A percentile compares a stretch with the other conserved stretches of the same genome.
Conservation (phyloP, 2,797 vertebrate genomes). For the Alcedo quadribrachys region DNA sequence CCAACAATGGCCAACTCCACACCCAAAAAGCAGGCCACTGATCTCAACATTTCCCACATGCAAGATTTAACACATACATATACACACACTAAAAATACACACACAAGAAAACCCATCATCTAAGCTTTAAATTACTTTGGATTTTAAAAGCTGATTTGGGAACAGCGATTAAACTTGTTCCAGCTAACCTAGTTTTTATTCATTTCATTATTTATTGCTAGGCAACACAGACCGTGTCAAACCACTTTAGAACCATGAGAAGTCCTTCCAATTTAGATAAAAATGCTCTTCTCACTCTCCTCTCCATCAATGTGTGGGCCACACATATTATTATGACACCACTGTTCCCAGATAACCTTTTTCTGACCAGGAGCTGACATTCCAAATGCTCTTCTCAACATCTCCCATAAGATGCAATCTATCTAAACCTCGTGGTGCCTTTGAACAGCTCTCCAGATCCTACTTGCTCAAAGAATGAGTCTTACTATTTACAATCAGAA, state of each 20-base stretch:
- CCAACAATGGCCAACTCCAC: slow-evolving; percentile 43
- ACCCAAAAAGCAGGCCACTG: slow-evolving; percentile 33
- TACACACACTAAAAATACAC: neutral
- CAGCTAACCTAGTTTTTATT: slow-evolving; percentile 70
- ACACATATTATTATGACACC: neutral
- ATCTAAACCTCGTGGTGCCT: neutral
- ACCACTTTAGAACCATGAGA: slow-evolving; percentile 47
- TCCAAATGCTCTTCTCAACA: neutral
- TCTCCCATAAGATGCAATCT: neutral
- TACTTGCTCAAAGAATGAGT: neutral
- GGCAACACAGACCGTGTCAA: slow-evolving; percentile 64
- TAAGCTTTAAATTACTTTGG: slow-evolving; percentile 64
- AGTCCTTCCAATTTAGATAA: slow-evolving; percentile 41
- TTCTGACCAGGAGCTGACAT: neutral
- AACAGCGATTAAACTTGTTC: slow-evolving; percentile 66
- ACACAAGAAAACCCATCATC: neutral
- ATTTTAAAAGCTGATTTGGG: slow-evolving; percentile 68
- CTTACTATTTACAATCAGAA: neutral
- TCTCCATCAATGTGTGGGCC: neutral
- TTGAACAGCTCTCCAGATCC: neutral
- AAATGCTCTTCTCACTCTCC: neutral
- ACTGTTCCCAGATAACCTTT: neutral
- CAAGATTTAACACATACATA: slow-evolving; percentile 15
- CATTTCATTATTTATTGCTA: slow-evolving; percentile 70
- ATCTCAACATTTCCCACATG: slow-evolving; percentile 25